These are phyloP conservation scores for Phymatocera aterrima DNA, from an alignment of 2,888 invertebrate species.

Conservation along the genomic window DNA sequence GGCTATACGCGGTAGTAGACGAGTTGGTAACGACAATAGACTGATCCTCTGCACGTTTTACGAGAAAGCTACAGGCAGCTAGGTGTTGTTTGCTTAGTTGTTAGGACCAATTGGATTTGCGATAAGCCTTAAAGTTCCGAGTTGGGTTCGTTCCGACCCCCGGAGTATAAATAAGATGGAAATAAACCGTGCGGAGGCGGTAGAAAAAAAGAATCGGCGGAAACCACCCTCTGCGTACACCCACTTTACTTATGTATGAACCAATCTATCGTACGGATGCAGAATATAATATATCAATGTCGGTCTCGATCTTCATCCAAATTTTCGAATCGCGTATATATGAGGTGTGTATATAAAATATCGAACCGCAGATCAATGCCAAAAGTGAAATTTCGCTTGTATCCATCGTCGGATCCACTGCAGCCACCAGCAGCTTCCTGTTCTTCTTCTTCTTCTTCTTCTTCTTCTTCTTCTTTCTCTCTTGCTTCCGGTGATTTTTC, in stretches of 20 bases:
- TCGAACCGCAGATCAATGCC: background rate
- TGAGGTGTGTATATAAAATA: too few species aligned
- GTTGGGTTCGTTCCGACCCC: background rate
- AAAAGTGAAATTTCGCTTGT: too few species aligned
- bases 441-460: too few species aligned
- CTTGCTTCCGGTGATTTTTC: too few species aligned
- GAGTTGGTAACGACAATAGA: slow-evolving; percentile 13
- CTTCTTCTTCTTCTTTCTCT: too few species aligned
- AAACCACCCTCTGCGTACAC: background rate
- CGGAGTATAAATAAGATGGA: background rate
- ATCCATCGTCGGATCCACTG: too few species aligned
- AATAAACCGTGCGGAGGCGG: background rate
- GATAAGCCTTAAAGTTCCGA: slow-evolving; percentile 34
- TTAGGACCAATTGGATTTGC: slow-evolving; percentile 43
- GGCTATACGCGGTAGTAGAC: background rate
- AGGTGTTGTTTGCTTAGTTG: slow-evolving; percentile 39
- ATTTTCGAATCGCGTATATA: slow-evolving; percentile 9
- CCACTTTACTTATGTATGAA: background rate
- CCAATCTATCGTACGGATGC: slow-evolving; percentile 4
- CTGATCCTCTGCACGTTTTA: slow-evolving; percentile 26
- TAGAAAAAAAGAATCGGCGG: slow-evolving; percentile 2
- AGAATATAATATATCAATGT: slow-evolving; percentile 33
- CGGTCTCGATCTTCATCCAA: background rate
- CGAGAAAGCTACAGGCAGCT: slow-evolving; percentile 5
- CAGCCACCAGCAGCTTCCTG: too few species aligned